phyloP scores from a whole-genome alignment of 2,797 vertebrate genomes.

The Xyrichtys novacula region DNA sequence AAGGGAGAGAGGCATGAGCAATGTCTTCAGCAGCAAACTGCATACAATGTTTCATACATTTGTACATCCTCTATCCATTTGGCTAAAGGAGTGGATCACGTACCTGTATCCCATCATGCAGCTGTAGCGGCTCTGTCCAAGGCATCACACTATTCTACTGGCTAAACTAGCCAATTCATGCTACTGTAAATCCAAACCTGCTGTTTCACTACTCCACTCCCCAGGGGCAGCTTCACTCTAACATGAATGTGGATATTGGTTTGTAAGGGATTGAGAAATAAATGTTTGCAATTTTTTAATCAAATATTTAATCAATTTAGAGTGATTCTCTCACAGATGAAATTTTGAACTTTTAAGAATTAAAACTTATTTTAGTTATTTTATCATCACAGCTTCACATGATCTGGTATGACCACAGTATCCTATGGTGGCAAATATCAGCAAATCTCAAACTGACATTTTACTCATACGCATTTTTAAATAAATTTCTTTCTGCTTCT shows the following conservation, averaged over 20 bases:
- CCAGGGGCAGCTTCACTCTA: conserved; percentile 54
- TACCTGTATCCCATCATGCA: conserved; percentile 90
- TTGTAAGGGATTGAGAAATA: neutral
- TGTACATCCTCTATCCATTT: conserved; percentile 79
- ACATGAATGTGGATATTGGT: conserved; percentile 5
- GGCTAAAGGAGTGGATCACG: conserved; percentile 84
- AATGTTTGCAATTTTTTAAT: neutral
- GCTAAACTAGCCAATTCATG: conserved; percentile 70
- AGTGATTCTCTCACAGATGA: neutral
- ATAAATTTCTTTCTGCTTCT: too few species aligned
- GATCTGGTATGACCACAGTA: neutral
- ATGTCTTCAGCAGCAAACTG: conserved; percentile 85
- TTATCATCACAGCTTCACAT: neutral
- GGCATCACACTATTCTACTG: conserved; percentile 79
- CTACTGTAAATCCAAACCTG: conserved; percentile 46
- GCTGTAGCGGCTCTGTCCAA: conserved; percentile 78
- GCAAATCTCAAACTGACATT: neutral
- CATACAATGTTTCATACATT: conserved; percentile 80
- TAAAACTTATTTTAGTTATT: neutral
- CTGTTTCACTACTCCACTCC: conserved; percentile 75
- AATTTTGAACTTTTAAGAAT: neutral
- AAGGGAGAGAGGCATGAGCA: conserved; percentile 78
- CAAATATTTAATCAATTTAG: neutral
- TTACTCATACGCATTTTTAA: too few species aligned
- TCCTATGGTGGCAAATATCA: neutral